Conservation (phyloP, 2,888 invertebrate genomes). For the Athalia rosae region DNA sequence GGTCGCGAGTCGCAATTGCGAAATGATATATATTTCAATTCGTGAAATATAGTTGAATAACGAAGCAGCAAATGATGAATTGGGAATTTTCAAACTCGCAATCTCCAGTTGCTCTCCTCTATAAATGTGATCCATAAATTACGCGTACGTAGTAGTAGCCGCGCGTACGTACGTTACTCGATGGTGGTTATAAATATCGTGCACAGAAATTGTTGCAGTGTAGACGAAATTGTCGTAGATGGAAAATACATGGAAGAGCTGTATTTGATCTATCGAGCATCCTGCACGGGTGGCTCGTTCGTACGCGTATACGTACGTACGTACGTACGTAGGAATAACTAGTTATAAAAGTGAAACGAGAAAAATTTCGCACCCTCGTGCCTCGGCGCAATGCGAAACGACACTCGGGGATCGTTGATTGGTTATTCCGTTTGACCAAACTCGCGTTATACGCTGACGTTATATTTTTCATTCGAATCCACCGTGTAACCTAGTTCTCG, state of each 20-base stretch:
- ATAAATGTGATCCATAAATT: not conserved
- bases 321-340: not conserved
- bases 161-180: not conserved
- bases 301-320: not conserved
- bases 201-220: slow-evolving; percentile 5
- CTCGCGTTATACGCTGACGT: slow-evolving; percentile 23
- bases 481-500: not conserved
- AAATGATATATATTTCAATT: not conserved
- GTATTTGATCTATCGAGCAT: slow-evolving; percentile 29
- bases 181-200: not conserved
- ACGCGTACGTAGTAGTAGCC: too few relatives aligned
- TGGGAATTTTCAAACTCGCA: slow-evolving; percentile 5
- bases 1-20: too few relatives aligned
- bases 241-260: not conserved
- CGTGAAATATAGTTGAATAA: not conserved
- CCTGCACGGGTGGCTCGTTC: not conserved
- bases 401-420: slow-evolving; percentile 14
- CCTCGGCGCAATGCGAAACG: not conserved
- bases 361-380: not conserved
- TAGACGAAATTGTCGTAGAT: slow-evolving; percentile 13
- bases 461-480: slow-evolving; percentile 19
- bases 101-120: not conserved
- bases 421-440: slow-evolving; percentile 39
- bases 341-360: slow-evolving; percentile 3
- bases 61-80: slow-evolving; percentile 7